Evolutionary conservation across 2,888 invertebrate genomes (phyloP).

Genomic region (Amphiduros pacificus): DNA sequence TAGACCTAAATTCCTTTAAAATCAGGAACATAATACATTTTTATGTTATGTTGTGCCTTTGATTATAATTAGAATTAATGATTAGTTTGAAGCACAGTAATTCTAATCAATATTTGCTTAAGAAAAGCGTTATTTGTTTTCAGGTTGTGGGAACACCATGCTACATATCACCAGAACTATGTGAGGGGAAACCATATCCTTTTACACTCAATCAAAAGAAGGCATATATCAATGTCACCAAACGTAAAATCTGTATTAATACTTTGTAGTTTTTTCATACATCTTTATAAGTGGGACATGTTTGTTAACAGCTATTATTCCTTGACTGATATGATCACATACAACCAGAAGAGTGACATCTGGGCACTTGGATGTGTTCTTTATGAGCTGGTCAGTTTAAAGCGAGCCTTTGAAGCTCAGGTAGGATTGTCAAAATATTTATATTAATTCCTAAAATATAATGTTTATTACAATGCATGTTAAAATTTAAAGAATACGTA

Average conservation of each 20-base stretch:
- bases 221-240: conserved; percentile 62
- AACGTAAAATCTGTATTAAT: neutral
- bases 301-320: neutral
- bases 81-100: no score
- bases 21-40: neutral
- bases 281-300: conserved; percentile 3
- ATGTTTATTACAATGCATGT: no score
- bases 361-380: conserved; percentile 86
- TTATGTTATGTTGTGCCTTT: neutral
- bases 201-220: no score
- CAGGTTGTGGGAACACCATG: conserved; percentile 76
- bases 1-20: neutral
- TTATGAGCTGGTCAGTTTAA: conserved; percentile 78
- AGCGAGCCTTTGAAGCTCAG: conserved; percentile 73
- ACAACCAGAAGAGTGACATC: conserved; percentile 78
- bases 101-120: no score
- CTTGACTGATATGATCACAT: conserved; percentile 38
- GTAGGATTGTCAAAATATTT: conserved; percentile 60
- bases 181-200: conserved; percentile 73
- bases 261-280: neutral
- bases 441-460: no score
- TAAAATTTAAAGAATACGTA: no score
- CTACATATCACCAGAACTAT: conserved; percentile 83
- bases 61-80: neutral
- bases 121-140: conserved; percentile 21